Base-by-base conservation (phyloP, 2,113 vertebrate species). In the Lathamus discolor region DNA sequence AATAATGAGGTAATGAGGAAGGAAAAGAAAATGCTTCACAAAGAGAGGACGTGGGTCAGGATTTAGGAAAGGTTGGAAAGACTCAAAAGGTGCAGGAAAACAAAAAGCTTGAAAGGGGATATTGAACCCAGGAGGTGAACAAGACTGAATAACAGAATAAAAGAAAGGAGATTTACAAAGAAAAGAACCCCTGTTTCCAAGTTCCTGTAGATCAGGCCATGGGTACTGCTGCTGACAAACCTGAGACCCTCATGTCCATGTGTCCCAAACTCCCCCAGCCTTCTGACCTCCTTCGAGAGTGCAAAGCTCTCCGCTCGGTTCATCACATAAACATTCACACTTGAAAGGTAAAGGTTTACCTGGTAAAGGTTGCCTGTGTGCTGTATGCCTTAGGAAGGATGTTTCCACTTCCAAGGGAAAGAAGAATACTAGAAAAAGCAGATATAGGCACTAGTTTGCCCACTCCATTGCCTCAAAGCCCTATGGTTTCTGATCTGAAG, bases 11-110 rank as follows among this genome's bases (percentile, higher is more conserved):
- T 87, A 73, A 85, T 1, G 2, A 90, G 92, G 84, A 92, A 93
- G 76, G 85, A 94, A 94, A 57, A 80, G 37, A 88, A 88, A 70
- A 93, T 5, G 8, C n/a, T 85, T 78, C 93, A 92, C 79, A 94
- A 93, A 93, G 82, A 86, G 49, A 78, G 63, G 86, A 88, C 6
- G 1, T 73, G 51, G 82, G 33, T 27, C 28, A 4, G 70, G 85
- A 43, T 86, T 80, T 52, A 75, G 35, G 48, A 88, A 92, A 74
- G 76, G 69, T 1, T 73, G 44, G 57, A 88, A 90, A 88, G 31
- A 54, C 19, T 80, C 81, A 94, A 90, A 91, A 85, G 78, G 57
- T 83, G 17, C 24, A 83, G 54, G 37, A 20, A 3, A 8, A 51
- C 66, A 41, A 90, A 85, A 88, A 33, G 8, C 35, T 83, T 91